These are phyloP conservation scores for Harpalus rufipes DNA, from an alignment of 2,888 invertebrate genomes.

Conservation along the genomic window DNA sequence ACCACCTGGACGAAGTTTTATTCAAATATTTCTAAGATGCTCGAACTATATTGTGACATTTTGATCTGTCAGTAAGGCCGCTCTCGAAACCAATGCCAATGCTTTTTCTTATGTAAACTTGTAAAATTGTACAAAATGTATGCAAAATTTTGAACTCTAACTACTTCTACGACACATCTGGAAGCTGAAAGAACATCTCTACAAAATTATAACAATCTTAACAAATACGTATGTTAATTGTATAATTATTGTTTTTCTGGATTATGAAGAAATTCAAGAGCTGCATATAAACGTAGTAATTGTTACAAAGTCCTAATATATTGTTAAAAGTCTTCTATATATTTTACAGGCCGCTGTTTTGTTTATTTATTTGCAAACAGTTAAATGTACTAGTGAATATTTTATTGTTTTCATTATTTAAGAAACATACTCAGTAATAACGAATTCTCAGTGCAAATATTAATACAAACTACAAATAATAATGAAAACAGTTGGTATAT, in stretches of 20 bases:
- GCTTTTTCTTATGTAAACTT: no score
- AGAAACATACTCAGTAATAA: conserved; percentile 41
- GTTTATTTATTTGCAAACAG: conserved; percentile 39
- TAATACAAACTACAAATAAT: conserved; percentile 49
- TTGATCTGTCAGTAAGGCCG: no score
- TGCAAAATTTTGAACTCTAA: no score
- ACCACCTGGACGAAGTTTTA: no score
- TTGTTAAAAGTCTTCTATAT: conserved; percentile 42
- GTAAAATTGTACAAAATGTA: no score
- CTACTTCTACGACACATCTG: no score
- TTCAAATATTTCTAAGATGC: no score
- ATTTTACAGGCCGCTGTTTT: conserved; percentile 51
- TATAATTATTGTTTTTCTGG: neutral
- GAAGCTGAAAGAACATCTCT: no score
- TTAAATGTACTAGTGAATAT: conserved; percentile 48
- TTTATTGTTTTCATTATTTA: conserved; percentile 40
- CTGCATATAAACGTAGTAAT: conserved; percentile 22
- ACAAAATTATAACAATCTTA: no score
- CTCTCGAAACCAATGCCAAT: no score
- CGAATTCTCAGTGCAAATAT: conserved; percentile 51
- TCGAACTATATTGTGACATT: no score
- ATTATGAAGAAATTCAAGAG: conserved; percentile 7
- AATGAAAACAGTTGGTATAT: conserved; percentile 50
- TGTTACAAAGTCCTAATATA: conserved; percentile 49
- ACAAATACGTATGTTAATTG: no score